Percentiles rank a stretch among this genome's conserved stretches.
These are phyloP conservation scores for Astyanax mexicanus DNA, from an alignment of 2,797 vertebrate species.

Conservation along the genomic window DNA sequence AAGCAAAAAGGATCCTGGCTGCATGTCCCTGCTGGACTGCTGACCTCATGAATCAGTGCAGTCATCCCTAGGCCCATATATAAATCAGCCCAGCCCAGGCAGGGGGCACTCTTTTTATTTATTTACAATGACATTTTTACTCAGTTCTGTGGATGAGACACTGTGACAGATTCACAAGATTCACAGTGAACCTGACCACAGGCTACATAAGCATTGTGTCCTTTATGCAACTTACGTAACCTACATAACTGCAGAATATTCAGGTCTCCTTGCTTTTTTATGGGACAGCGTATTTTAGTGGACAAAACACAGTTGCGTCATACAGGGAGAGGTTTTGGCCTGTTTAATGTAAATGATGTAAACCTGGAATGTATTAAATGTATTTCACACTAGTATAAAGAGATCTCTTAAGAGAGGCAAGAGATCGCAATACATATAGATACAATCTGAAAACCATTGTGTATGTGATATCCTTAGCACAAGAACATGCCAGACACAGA, in stretches of 20 bases:
- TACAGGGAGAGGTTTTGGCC: conserved; percentile 35
- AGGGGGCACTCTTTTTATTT: conserved; percentile 72
- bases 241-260: conserved; percentile 56
- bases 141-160: conserved; percentile 31
- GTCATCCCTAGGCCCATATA: conserved; percentile 70
- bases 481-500: conserved; percentile 23
- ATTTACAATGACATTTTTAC: conserved; percentile 61
- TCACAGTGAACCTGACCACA: conserved; percentile 64
- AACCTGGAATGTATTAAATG: conserved; percentile 29
- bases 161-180: conserved; percentile 66
- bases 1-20: conserved; percentile 67
- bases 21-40: conserved; percentile 72
- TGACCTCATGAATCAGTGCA: conserved; percentile 73
- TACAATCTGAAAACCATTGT: conserved; percentile 13
- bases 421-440: conserved; percentile 12
- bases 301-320: conserved; percentile 29
- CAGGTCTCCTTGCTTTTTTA: conserved; percentile 42
- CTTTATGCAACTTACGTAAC: conserved; percentile 59
- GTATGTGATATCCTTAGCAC: conserved; percentile 17
- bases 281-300: conserved; percentile 53
- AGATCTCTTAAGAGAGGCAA: conserved; percentile 19
- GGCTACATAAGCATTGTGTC: conserved; percentile 47
- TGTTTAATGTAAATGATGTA: conserved; percentile 30
- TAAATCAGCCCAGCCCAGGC: conserved; percentile 73
- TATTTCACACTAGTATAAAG: conserved; percentile 33